Evolutionary conservation across 2,113 vertebrate genomes (phyloP).

Genomic region (Eurypyga helias): DNA sequence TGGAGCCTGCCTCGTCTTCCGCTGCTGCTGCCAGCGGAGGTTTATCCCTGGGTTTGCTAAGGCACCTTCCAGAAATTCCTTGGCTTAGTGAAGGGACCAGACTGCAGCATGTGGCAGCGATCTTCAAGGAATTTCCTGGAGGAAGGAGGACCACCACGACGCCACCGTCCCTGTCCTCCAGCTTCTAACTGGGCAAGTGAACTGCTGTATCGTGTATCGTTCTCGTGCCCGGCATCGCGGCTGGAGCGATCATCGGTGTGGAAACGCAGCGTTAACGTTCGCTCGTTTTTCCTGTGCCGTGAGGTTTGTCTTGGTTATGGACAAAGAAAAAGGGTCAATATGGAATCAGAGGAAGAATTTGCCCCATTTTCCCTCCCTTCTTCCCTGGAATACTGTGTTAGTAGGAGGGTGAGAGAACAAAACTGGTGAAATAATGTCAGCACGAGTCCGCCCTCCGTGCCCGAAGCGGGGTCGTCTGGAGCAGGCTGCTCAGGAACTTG

Average conservation of each 20-base stretch:
- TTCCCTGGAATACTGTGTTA: neutral
- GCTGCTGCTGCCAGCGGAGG: neutral
- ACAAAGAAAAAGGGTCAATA: neutral
- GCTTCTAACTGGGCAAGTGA: fast-evolving
- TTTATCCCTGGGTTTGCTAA: neutral
- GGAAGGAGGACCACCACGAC: neutral
- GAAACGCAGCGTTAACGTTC: fast-evolving
- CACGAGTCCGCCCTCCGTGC: fast-evolving
- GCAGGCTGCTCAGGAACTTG: neutral
- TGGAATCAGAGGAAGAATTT: neutral
- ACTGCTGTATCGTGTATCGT: fast-evolving
- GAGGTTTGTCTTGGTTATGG: neutral
- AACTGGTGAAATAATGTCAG: neutral
- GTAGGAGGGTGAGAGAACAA: neutral
- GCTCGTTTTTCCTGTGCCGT: neutral
- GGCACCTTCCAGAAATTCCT: neutral
- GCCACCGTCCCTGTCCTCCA: neutral
- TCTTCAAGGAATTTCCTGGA: neutral
- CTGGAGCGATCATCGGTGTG: neutral
- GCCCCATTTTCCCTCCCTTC: neutral
- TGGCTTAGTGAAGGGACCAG: neutral
- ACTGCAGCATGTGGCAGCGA: neutral
- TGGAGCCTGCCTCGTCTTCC: neutral
- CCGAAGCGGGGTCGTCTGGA: neutral
- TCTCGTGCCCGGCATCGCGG: neutral